These are phyloP conservation scores for Pelodiscus sinensis DNA, from an alignment of 2,113 vertebrate genomes.

Conservation along the genomic window DNA sequence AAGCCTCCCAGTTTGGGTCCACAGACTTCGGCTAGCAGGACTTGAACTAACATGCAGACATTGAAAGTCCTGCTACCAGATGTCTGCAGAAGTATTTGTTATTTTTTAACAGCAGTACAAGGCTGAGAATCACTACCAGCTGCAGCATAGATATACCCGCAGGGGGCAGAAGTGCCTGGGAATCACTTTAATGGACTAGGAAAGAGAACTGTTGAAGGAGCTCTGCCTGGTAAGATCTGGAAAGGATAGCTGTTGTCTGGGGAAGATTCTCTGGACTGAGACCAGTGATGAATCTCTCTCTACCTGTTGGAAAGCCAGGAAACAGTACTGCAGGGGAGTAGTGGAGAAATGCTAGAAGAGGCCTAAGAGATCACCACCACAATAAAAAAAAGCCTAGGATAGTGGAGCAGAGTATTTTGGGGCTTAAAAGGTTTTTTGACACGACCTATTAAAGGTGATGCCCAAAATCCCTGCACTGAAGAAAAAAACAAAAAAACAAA, in stretches of 20 bases:
- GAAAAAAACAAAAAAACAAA: neutral
- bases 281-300: neutral
- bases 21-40: neutral
- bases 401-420: neutral
- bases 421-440: neutral
- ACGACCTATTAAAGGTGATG: neutral
- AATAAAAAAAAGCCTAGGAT: neutral
- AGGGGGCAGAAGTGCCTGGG: neutral
- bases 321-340: neutral
- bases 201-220: neutral
- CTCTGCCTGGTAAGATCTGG: neutral
- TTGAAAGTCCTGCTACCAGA: neutral
- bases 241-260: neutral
- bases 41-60: neutral
- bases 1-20: neutral
- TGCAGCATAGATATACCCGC: neutral
- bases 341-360: neutral
- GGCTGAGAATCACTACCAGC: neutral
- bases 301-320: neutral
- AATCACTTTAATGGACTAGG: neutral
- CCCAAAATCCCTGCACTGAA: neutral
- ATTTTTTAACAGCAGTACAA: neutral
- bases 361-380: accelerated
- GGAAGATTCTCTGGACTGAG: neutral
- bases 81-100: too few relatives aligned